Conservation (phyloP, 2,888 invertebrate genomes). For the Spilosoma lubricipeda region DNA sequence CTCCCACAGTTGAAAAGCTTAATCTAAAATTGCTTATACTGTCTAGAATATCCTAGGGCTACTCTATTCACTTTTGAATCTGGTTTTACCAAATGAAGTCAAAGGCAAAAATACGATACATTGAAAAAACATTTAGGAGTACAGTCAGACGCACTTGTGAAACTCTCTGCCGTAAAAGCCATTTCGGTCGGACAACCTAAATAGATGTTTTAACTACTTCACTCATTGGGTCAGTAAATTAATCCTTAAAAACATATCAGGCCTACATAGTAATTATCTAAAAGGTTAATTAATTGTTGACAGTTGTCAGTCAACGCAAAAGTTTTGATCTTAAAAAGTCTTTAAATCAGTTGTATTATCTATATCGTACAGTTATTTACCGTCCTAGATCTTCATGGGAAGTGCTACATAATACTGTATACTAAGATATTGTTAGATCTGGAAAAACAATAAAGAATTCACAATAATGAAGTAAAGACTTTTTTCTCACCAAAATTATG, state of each 20-base stretch:
- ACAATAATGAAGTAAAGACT: not conserved
- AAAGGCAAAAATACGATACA: not conserved
- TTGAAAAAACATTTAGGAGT: not conserved
- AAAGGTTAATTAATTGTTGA: not conserved
- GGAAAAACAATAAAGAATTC: not conserved
- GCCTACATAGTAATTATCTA: not conserved
- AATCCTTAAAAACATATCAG: not conserved
- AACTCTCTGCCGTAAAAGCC: not conserved
- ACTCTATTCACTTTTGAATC: not conserved
- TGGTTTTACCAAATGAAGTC: not conserved
- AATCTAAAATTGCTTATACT: too few relatives aligned
- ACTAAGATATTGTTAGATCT: not conserved
- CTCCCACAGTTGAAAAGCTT: too few relatives aligned
- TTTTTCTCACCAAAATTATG: not conserved
- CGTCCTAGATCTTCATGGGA: constrained; percentile 4
- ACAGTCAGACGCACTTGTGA: not conserved
- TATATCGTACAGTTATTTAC: not conserved
- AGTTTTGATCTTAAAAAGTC: not conserved
- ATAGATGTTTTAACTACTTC: not conserved
- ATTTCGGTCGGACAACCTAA: not conserved
- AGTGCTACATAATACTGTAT: constrained; percentile 2
- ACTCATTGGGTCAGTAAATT: not conserved
- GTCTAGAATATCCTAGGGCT: not conserved
- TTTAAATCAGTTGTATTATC: constrained; percentile 1
- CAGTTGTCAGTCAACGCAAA: not conserved